phyloP scores from a whole-genome alignment of 1,140 invertebrate species.

The Hermetia illucens region DNA sequence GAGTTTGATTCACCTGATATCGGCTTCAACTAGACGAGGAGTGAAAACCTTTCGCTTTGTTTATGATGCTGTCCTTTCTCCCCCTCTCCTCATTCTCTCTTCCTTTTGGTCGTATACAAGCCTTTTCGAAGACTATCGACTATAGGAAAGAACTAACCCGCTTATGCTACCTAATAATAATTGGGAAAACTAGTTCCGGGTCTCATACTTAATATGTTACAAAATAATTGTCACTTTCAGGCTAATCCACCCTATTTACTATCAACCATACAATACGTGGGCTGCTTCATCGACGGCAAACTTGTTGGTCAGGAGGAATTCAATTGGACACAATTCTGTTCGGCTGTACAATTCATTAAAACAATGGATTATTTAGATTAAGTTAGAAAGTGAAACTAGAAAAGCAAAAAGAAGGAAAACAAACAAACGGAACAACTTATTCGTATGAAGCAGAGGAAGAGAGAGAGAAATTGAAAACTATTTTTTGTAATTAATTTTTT shows the following conservation, averaged over 20 bases:
- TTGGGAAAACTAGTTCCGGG: neutral
- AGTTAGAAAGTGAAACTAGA: no score
- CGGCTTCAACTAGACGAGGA: neutral
- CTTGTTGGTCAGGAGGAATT: conserved; percentile 88
- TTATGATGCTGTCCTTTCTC: no score
- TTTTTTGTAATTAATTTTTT: no score
- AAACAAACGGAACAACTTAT: no score
- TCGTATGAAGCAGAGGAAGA: no score
- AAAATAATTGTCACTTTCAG: conserved; percentile 33
- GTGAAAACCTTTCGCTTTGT: neutral
- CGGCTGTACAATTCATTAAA: conserved; percentile 95
- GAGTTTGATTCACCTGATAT: neutral
- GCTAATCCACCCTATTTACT: conserved; percentile 87
- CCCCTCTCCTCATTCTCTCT: no score
- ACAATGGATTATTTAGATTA: conserved; percentile 52
- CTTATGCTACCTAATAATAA: no score
- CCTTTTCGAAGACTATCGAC: no score
- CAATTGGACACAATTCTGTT: conserved; percentile 97
- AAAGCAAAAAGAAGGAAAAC: no score
- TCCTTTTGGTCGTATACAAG: no score
- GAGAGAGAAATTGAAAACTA: no score
- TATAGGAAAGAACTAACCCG: no score
- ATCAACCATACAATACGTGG: conserved; percentile 95
- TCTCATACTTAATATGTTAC: conserved; percentile 1
- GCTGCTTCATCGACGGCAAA: conserved; percentile 74